Evolutionary conservation across 2,113 vertebrate species (phyloP), one percentile per base, ranked within the genome.

Genomic region (Gorsachius goisagi): DNA sequence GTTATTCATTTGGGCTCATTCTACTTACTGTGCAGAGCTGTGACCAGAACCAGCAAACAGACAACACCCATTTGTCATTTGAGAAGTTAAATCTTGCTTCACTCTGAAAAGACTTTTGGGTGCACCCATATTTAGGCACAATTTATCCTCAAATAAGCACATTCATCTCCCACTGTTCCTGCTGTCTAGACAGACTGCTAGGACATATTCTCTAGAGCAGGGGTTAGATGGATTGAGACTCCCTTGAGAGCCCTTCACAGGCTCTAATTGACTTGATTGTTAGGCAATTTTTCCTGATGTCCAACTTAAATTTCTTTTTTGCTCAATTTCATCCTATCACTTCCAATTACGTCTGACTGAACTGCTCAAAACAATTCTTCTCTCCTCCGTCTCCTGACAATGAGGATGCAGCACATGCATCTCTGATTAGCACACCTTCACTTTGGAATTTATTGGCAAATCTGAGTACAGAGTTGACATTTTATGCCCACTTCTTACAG

Each of bases 181-280:
- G 33, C 56, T 71, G 66, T 95, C 79, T 93, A 96, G 91, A 91
- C 35, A 94, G 81, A 90, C 50, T 74, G 33, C 63, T 39, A 90
- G 69, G 82, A 85, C 27, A 64, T 58, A 68, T n/a, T 93, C 71
- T 95, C 78, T 63, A 76, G 52, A 81, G 93, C 23, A 93, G 59
- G 45, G 79, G 44, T 83, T 90, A 85, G 79, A 85, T 92, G 76
- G 88, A 97, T 41, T 78, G 77, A 78, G 59, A 64, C 28, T 94
- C 73, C 92, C 84, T 63, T 72, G 88, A 93, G 85, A 95, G 93
- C 67, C 87, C 63, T 92, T 93, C 82, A 69, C 28, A 88, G 82
- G 67, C 83, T 93, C 72, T 97, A 95, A 96, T 68, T 93, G 92
- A 94, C 79, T 94, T 87, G 95, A 95, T 77, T 94, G 91, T 93